These are phyloP conservation scores for Thera britannica DNA, from an alignment of 2,888 invertebrate species.

Conservation along the genomic window DNA sequence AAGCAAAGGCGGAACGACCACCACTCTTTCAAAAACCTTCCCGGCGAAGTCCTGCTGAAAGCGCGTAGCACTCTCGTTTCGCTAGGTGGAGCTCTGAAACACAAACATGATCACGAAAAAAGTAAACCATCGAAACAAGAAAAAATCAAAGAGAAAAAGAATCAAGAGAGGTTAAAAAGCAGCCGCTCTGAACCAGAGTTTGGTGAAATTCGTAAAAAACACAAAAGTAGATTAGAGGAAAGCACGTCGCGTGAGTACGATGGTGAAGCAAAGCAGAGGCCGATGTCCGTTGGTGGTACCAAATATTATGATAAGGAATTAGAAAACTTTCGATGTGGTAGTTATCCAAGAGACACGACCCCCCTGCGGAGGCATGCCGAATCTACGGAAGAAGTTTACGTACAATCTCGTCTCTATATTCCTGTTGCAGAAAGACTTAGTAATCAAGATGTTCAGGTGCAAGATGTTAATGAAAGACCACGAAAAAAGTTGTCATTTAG, in stretches of 20 bases:
- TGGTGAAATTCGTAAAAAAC: conserved; percentile 66
- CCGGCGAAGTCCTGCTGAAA: conserved; percentile 75
- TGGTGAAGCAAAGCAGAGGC: conserved; percentile 57
- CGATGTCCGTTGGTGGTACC: conserved; percentile 71
- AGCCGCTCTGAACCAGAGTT: conserved; percentile 76
- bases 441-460: conserved; percentile 59
- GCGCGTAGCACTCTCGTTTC: conserved; percentile 78
- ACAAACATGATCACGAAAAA: conserved; percentile 64
- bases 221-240: conserved; percentile 69
- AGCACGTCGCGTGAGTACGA: conserved; percentile 52
- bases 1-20: conserved; percentile 75
- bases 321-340: conserved; percentile 56
- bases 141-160: conserved; percentile 71
- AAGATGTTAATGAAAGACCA: conserved; percentile 84
- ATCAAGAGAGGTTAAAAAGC: conserved; percentile 67
- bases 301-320: conserved; percentile 67
- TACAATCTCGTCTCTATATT: conserved; percentile 74
- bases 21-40: conserved; percentile 70
- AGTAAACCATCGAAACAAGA: conserved; percentile 71
- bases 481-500: conserved; percentile 95
- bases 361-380: conserved; percentile 63
- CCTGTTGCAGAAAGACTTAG: conserved; percentile 72
- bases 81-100: conserved; percentile 76
- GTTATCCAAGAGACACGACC: conserved; percentile 57
- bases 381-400: conserved; percentile 70